Evolutionary conservation across 1,140 invertebrate species (phyloP), one percentile per base, ranked within the genome.

Genomic region (Sarcophaga bullata): DNA sequence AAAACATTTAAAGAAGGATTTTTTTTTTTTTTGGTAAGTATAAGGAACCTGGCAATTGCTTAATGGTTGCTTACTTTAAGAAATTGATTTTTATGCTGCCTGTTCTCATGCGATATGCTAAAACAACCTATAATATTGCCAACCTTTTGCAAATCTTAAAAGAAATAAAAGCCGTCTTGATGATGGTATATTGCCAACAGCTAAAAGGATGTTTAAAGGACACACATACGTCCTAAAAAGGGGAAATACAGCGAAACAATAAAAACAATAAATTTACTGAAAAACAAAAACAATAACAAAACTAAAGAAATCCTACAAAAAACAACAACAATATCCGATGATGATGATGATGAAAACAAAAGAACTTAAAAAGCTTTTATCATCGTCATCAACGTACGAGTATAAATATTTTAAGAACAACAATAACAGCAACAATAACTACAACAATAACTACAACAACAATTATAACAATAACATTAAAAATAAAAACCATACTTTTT

Each of bases 181-280:
- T 15, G n/a, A 8, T 78, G n/a, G 47, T 80, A 54, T n/a, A 80
- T 58, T 68, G 58, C 80, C 58, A 80, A 80, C 19, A 80, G 54
- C 80, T 62, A 62, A 80, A 80, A 80, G 37, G 25, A 48, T 46
- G 46, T 10, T 73, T 10, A 73, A 76, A 76, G 47, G 6, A 49
- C 37, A 47, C 8, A 76, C 19, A 47, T 10, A 47, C 6, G 46
- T 9, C 37, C 47, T n/a, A 76, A 78, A 50, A 52, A 46, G 25
- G 25, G 75, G 25, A 78, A 78, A 78, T 19, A 25, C 50, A 17
- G 50, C n/a, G 49, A 78, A 78, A 25, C 75, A 78, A 78, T 50
- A 50, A 78, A 17, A 78, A 78, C n/a, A 78, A 78, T 50, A 78
- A 78, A 50, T 50, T 17, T 78, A 47, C 25, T 13, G 17, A 52